Conservation (phyloP, 2,113 vertebrate species). For the Gnathonemus longibarbis region DNA sequence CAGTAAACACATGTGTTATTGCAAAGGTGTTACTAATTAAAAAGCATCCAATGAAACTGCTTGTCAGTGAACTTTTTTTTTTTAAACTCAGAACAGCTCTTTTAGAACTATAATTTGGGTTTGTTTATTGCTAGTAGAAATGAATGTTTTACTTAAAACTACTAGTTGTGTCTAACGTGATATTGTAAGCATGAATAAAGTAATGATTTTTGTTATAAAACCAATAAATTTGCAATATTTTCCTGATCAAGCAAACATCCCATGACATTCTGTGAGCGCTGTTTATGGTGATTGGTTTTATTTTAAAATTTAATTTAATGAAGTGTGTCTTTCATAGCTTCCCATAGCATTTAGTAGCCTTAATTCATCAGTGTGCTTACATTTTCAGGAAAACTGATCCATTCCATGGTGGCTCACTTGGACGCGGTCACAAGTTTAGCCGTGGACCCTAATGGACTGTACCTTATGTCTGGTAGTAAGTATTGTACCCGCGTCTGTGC, state of each 20-base stretch:
- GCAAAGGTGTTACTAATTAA: neutral
- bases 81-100: neutral
- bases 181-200: neutral
- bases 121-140: neutral
- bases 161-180: neutral
- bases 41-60: neutral
- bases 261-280: neutral
- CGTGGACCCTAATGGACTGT: constrained; percentile 95
- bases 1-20: neutral
- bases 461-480: constrained; percentile 99
- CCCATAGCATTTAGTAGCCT: neutral
- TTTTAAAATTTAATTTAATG: neutral
- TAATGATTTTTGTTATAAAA: no score
- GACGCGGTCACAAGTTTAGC: constrained; percentile 97
- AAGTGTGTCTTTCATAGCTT: neutral
- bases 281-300: neutral
- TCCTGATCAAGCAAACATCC: neutral
- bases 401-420: constrained; percentile 97
- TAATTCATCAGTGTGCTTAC: constrained; percentile 17
- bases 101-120: neutral
- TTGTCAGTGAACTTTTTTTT: neutral
- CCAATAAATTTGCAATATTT: neutral
- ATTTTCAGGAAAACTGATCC: constrained; percentile 81
- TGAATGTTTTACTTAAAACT: neutral
- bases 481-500: constrained; percentile 38